phyloP scores from a whole-genome alignment of 2,113 vertebrate genomes.

The Calypte anna region DNA sequence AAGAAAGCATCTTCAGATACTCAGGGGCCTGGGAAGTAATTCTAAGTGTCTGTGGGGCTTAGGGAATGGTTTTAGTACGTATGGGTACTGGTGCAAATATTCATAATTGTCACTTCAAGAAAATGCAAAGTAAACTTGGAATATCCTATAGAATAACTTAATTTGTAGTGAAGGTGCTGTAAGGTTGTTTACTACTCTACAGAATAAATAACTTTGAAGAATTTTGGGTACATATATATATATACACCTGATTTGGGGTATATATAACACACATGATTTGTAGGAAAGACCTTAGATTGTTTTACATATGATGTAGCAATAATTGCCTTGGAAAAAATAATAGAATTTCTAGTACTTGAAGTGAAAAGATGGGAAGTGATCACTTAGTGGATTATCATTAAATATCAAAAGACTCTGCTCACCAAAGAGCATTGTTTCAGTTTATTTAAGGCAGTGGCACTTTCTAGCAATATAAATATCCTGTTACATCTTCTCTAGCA shows the following conservation, averaged over 20 bases:
- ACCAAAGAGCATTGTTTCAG: background rate
- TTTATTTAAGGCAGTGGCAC: background rate
- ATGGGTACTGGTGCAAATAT: background rate
- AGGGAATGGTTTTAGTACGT: background rate
- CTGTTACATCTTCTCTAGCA: accelerated
- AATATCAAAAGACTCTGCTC: background rate
- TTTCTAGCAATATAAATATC: background rate
- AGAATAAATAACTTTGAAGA: background rate
- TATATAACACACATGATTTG: background rate
- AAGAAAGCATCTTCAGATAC: background rate
- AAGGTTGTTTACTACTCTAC: background rate
- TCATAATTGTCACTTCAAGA: background rate
- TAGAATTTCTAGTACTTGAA: background rate
- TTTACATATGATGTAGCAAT: background rate
- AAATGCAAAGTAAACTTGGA: background rate
- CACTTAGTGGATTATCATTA: background rate
- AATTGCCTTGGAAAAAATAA: background rate
- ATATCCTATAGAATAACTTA: background rate
- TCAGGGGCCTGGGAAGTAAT: background rate
- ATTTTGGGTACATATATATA: background rate
- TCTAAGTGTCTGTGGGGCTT: background rate
- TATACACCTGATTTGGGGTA: background rate
- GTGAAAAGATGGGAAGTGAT: background rate
- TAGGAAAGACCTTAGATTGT: background rate
- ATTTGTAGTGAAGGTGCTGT: background rate